Conservation (phyloP, 2,113 vertebrate species). For the Apistogramma diplotaenia region DNA sequence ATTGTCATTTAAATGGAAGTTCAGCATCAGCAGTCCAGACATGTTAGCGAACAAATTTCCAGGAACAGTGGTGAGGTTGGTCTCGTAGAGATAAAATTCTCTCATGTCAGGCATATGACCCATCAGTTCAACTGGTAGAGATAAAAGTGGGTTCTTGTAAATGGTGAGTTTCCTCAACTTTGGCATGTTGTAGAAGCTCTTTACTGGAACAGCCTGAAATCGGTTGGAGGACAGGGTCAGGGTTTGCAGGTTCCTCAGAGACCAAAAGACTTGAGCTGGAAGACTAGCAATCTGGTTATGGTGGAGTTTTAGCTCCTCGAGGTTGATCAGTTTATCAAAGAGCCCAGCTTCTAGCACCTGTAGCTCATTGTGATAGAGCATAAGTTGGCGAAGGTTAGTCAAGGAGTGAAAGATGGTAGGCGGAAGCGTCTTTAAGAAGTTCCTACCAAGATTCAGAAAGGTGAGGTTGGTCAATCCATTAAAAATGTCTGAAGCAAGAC, state of each 20-base stretch:
- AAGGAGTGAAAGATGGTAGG: slow-evolving; percentile 74
- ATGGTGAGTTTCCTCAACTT: slow-evolving; percentile 78
- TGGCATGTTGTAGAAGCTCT: slow-evolving; percentile 80
- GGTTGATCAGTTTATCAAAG: slow-evolving; percentile 75
- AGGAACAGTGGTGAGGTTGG: slow-evolving; percentile 82
- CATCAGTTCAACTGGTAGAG: slow-evolving; percentile 83
- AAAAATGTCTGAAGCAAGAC: slow-evolving; percentile 69
- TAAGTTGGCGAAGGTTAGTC: slow-evolving; percentile 72
- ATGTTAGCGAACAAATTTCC: slow-evolving; percentile 84
- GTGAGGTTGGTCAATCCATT: slow-evolving; percentile 73
- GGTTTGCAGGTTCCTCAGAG: slow-evolving; percentile 68
- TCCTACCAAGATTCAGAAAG: slow-evolving; percentile 80
- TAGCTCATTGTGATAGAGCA: slow-evolving; percentile 79
- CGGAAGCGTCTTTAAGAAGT: slow-evolving; percentile 78
- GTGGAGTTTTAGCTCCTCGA: slow-evolving; percentile 78
- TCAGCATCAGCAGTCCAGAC: slow-evolving; percentile 77
- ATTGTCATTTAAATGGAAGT: slow-evolving; percentile 74
- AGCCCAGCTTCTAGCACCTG: slow-evolving; percentile 69
- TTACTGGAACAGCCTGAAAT: slow-evolving; percentile 75
- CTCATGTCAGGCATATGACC: slow-evolving; percentile 81
- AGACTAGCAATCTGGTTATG: slow-evolving; percentile 77
- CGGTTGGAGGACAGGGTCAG: slow-evolving; percentile 81
- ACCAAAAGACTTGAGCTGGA: slow-evolving; percentile 76
- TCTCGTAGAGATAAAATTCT: slow-evolving; percentile 80
- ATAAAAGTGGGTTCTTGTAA: slow-evolving; percentile 81